Base-by-base conservation (phyloP, 2,888 invertebrate genomes). In the Eurytoma adleriae region DNA sequence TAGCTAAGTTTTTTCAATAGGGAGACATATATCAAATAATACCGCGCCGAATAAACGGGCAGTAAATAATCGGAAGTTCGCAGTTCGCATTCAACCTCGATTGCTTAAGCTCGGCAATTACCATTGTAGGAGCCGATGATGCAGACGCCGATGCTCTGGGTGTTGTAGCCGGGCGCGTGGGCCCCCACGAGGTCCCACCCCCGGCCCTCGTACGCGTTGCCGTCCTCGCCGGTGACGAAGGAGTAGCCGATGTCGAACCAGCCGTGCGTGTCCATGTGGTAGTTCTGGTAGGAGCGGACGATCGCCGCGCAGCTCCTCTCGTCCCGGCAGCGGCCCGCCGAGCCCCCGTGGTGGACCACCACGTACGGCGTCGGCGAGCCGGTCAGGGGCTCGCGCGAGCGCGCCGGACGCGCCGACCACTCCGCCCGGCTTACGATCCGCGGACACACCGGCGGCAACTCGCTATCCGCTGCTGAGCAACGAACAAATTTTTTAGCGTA, bases 221-320 rank as follows among this genome's bases (percentile, higher is more conserved):
- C 92, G 83, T 93, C 93, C 56, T 91, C 92, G 3, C 92, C 93
- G 56, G 93, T 89, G 18, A 92, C 83, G 81, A 92, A 93, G 79
- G 90, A 92, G 82, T 90, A 91, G 4, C 90, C 91, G 64, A 92
- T 90, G 64, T 91, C 91, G 66, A 84, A 86, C 91, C 91, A 91
- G 2, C 85, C 84, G 10, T 86, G 86, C n/a, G 67, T 84, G 78
- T 91, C 90, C 71, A 91, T 86, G 70, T 91, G 91, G 0, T 87
- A 80, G 78, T 91, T 84, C 82, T 91, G 91, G 69, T 91, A 91
- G 10, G 86, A 84, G 27, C 88, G 85, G 4, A 91, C 90, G 48
- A 89, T 86, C 1, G 59, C 64, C 0, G 89, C 84, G 76, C 91
- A 91, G 0, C 81, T 73, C 0, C 79, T 67, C 50, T 87, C 83